Evolutionary conservation across 2,797 vertebrate species (phyloP).

Genomic region (Cyprinella venusta): DNA sequence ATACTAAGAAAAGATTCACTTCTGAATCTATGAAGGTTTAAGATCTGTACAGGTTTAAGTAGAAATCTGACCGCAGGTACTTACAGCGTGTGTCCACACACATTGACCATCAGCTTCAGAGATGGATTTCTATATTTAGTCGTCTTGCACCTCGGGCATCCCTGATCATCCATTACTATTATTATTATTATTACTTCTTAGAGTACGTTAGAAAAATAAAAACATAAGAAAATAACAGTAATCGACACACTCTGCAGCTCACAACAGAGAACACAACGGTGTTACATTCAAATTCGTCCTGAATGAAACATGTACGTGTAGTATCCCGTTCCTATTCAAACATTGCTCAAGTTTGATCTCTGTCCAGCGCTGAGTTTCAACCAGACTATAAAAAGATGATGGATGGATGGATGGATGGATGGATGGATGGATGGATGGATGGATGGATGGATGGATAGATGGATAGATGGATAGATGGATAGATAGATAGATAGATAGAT

Average conservation of each 20-base stretch:
- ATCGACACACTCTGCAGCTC: not conserved
- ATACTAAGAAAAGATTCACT: not conserved
- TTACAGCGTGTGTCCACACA: conserved; percentile 98
- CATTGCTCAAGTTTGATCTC: not conserved
- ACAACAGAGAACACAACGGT: not conserved
- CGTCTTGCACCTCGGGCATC: conserved; percentile 95
- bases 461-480: not conserved
- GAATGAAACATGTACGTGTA: conserved; percentile 5
- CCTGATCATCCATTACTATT: conserved; percentile 93
- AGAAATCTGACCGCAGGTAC: conserved; percentile 67
- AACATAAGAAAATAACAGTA: not conserved
- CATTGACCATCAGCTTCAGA: conserved; percentile 97
- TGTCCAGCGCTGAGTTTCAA: not conserved
- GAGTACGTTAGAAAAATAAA: not conserved
- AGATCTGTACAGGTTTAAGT: not conserved
- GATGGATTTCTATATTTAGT: conserved; percentile 98
- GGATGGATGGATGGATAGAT: too few species aligned
- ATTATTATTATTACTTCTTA: conserved; percentile 74
- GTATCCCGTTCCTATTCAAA: conserved; percentile 40
- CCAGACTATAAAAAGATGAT: too few species aligned
- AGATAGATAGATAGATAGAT: not conserved
- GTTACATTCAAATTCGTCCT: conserved; percentile 36
- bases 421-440: not conserved
- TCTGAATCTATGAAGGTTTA: not conserved
- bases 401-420: not conserved